Conservation (phyloP, 2,888 invertebrate species). For the Pycnomerus fuliginosus region DNA sequence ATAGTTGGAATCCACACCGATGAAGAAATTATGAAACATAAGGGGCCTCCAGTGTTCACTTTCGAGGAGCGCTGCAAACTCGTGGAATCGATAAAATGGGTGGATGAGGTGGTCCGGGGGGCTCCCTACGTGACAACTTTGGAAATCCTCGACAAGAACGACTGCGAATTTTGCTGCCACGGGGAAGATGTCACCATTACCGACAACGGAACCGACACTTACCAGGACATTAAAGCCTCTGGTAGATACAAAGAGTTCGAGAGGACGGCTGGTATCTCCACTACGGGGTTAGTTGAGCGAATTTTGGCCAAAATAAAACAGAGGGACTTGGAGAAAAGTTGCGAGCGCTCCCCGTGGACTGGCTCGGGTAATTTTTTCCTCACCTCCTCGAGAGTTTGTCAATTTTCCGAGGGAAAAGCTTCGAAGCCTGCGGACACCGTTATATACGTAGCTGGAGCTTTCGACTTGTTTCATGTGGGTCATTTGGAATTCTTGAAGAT, state of each 20-base stretch:
- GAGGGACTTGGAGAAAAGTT: slow-evolving; percentile 64
- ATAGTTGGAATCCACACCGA: slow-evolving; percentile 98
- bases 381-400: slow-evolving; percentile 75
- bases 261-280: slow-evolving; percentile 86
- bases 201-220: slow-evolving; percentile 94
- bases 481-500: slow-evolving; percentile 88
- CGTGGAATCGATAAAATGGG: slow-evolving; percentile 99
- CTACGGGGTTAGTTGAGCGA: slow-evolving; percentile 89
- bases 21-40: slow-evolving; percentile 93
- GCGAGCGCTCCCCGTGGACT: slow-evolving; percentile 89
- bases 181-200: slow-evolving; percentile 98
- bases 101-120: slow-evolving; percentile 96
- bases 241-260: slow-evolving; percentile 79
- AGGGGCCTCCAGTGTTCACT: slow-evolving; percentile 97
- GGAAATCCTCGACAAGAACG: slow-evolving; percentile 91
- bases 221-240: slow-evolving; percentile 90
- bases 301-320: slow-evolving; percentile 70
- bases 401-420: slow-evolving; percentile 85
- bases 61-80: slow-evolving; percentile 89
- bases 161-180: slow-evolving; percentile 98
- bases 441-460: slow-evolving; percentile 96
- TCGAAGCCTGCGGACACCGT: slow-evolving; percentile 74
- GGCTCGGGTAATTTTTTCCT: slow-evolving; percentile 97
- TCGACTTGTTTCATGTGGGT: slow-evolving; percentile 96
- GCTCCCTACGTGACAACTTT: slow-evolving; percentile 97